Evolutionary conservation across 2,797 vertebrate genomes (phyloP).

Genomic region (Astyanax mexicanus): DNA sequence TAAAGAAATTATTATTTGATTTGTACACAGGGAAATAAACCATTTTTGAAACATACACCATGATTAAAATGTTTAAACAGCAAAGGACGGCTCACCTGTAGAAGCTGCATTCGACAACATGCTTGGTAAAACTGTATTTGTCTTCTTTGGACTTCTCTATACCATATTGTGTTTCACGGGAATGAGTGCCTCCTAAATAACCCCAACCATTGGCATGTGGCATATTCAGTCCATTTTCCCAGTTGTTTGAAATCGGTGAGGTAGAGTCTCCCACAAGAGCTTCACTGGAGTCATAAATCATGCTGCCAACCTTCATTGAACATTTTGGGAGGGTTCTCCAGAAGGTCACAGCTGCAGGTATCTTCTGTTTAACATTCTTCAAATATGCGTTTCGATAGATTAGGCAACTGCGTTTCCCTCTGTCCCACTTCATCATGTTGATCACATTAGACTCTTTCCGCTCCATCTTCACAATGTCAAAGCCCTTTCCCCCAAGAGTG

Average conservation of each 20-base stretch:
- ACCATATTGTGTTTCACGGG: slow-evolving; percentile 17
- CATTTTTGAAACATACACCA: no score
- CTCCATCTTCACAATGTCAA: background rate
- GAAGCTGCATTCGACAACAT: slow-evolving; percentile 32
- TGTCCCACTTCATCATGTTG: slow-evolving; percentile 42
- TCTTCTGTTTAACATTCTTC: slow-evolving; percentile 52
- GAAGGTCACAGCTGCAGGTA: slow-evolving; percentile 65
- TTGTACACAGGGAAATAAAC: background rate
- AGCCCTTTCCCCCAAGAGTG: background rate
- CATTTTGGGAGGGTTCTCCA: slow-evolving; percentile 62
- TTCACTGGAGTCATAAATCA: slow-evolving; percentile 24
- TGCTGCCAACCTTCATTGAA: slow-evolving; percentile 26
- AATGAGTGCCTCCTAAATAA: background rate
- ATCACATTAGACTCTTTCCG: slow-evolving; percentile 47
- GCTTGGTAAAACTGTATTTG: slow-evolving; percentile 40
- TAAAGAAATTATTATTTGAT: background rate
- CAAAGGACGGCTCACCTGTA: slow-evolving; percentile 44
- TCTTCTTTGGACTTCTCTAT: slow-evolving; percentile 37
- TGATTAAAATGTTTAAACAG: background rate
- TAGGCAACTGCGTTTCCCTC: slow-evolving; percentile 26
- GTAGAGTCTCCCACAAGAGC: slow-evolving; percentile 21
- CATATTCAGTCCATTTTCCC: slow-evolving; percentile 9
- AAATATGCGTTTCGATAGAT: background rate
- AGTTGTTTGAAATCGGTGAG: slow-evolving; percentile 29
- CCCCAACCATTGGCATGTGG: background rate